A percentile compares a stretch with the other conserved stretches of the same genome.
Conservation (phyloP, 2,113 vertebrate species). For the Ptilorrhoa leucosticta region DNA sequence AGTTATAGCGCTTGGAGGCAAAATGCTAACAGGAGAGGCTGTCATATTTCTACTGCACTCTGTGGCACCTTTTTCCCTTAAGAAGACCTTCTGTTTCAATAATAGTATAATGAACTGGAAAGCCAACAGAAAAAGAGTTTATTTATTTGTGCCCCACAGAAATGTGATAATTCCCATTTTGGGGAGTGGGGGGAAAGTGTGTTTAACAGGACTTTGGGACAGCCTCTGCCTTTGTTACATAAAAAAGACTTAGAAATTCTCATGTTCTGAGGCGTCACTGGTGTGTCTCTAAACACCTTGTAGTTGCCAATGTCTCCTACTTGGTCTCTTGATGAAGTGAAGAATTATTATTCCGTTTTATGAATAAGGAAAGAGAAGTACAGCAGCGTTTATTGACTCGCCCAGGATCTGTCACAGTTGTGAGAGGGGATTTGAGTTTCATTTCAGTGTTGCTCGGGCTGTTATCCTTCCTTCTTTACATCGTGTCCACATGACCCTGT, state of each 20-base stretch:
- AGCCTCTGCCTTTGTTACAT: background rate
- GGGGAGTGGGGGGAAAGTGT: fast-evolving
- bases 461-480: background rate
- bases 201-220: background rate
- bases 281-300: background rate
- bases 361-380: background rate
- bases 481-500: background rate
- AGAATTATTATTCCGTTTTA: background rate
- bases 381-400: background rate
- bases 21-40: background rate
- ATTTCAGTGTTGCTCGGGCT: background rate
- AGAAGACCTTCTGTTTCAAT: background rate
- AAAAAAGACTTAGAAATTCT: background rate
- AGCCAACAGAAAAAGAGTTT: background rate
- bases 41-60: background rate
- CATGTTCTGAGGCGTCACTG: background rate
- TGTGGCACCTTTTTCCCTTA: background rate
- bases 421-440: background rate
- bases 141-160: background rate
- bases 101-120: background rate
- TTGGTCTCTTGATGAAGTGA: background rate
- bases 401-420: background rate
- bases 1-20: background rate
- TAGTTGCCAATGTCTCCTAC: background rate
- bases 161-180: background rate